Percentiles rank a stretch among this genome's conserved stretches.
Evolutionary conservation across 2,888 invertebrate genomes (phyloP).

Genomic region (Drosophila longiperda): DNA sequence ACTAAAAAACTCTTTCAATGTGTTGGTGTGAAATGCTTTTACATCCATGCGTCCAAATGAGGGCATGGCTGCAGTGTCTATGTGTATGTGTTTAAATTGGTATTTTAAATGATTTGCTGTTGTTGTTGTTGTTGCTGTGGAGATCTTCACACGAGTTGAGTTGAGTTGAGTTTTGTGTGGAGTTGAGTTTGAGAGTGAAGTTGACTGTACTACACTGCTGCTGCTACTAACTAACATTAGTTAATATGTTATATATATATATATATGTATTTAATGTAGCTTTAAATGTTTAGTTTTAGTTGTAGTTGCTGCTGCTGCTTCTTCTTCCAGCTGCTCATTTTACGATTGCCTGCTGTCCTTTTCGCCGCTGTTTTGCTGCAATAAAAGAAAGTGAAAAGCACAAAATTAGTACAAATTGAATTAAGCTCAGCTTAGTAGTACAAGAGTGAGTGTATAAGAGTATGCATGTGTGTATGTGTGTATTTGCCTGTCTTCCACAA

Average conservation of each 20-base stretch:
- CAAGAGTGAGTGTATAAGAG: conserved; percentile 7
- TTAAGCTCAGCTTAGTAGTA: conserved; percentile 1
- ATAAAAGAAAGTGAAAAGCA: conserved; percentile 51
- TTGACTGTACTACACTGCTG: conserved; percentile 74
- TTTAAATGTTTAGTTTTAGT: conserved; percentile 61
- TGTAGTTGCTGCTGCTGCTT: conserved; percentile 33
- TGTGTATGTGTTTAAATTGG: conserved; percentile 18
- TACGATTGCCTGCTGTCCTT: conserved; percentile 77
- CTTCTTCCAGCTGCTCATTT: conserved; percentile 42
- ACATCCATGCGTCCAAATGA: conserved; percentile 18
- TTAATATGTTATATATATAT: conserved; percentile 33
- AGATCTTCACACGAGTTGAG: conserved; percentile 71
- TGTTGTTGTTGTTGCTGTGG: conserved; percentile 46
- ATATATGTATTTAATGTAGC: conserved; percentile 31
- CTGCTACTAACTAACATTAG: conserved; percentile 37
- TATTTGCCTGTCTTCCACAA: conserved; percentile 51
- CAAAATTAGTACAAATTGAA: conserved; percentile 60
- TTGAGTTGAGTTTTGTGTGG: conserved; percentile 36
- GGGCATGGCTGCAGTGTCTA: conserved; percentile 39
- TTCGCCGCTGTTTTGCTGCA: conserved; percentile 68
- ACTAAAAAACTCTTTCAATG: conserved; percentile 68
- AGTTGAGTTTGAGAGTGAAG: conserved; percentile 66
- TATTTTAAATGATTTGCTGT: background rate
- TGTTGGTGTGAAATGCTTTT: conserved; percentile 53
- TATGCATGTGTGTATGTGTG: conserved; percentile 8